Evolutionary conservation across 2,888 invertebrate genomes (phyloP).

Genomic region (Agrypnus murinus): DNA sequence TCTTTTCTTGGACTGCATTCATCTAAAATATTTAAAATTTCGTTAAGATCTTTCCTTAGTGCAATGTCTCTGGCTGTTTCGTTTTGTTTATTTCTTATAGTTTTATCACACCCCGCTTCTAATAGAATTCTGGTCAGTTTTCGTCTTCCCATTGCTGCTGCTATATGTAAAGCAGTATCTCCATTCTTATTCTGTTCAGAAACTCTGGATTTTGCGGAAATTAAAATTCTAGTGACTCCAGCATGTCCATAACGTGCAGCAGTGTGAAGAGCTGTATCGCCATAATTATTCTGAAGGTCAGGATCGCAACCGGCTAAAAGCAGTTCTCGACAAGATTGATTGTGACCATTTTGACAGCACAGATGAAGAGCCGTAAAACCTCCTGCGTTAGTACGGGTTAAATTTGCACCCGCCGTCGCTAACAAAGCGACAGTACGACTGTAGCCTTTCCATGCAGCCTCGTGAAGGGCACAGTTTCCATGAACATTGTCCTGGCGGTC

Average conservation of each 20-base stretch:
- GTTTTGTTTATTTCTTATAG: conserved; percentile 86
- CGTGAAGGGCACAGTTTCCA: conserved; percentile 95
- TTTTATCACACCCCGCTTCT: conserved; percentile 86
- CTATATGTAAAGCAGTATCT: conserved; percentile 94
- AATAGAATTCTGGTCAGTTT: conserved; percentile 93
- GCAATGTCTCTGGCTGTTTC: conserved; percentile 95
- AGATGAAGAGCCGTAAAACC: conserved; percentile 96
- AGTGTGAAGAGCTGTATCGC: conserved; percentile 95
- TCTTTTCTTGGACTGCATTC: conserved; percentile 71
- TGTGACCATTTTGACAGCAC: conserved; percentile 97
- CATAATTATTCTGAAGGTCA: conserved; percentile 94
- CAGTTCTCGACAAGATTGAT: conserved; percentile 93
- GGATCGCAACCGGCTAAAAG: conserved; percentile 91
- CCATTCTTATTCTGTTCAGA: conserved; percentile 97
- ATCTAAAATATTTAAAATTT: conserved; percentile 87
- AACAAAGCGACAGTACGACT: conserved; percentile 87
- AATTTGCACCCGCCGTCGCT: conserved; percentile 78
- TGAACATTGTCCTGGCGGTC: conserved; percentile 88
- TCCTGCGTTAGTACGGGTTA: conserved; percentile 83
- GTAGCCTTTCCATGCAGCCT: conserved; percentile 96
- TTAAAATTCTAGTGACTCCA: conserved; percentile 93
- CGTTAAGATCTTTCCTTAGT: conserved; percentile 86
- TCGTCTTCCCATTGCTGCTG: conserved; percentile 93
- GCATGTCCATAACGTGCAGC: conserved; percentile 97
- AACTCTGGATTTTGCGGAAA: conserved; percentile 89